Percentiles rank a stretch among this genome's conserved stretches.
These are phyloP conservation scores for Zoanthus gigantus DNA, from an alignment of 92 coral and sea anemone species.

Conservation along the genomic window DNA sequence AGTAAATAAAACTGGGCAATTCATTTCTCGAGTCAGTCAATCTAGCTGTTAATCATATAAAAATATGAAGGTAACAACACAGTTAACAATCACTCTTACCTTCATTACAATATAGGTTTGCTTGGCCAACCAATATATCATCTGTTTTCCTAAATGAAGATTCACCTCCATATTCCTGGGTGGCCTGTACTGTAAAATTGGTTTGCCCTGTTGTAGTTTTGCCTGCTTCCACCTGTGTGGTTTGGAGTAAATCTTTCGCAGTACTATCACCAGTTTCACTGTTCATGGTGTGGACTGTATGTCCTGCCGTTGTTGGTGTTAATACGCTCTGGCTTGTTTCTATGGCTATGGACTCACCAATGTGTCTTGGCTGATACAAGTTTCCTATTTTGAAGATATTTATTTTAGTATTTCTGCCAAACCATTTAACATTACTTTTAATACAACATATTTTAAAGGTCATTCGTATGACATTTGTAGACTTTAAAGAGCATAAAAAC, in stretches of 20 bases:
- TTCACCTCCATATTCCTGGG: neutral
- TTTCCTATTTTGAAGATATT: constrained; percentile 8
- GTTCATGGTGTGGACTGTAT: neutral
- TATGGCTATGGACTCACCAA: neutral
- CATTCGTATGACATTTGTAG: too few species aligned
- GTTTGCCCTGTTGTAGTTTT: neutral
- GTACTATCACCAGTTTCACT: neutral
- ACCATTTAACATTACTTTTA: neutral
- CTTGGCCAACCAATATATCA: neutral
- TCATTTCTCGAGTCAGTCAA: neutral
- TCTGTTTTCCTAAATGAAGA: neutral
- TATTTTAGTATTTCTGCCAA: constrained; percentile 1
- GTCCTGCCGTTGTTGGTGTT: neutral
- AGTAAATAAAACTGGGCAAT: neutral
- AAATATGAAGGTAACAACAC: neutral
- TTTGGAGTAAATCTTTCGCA: constrained; percentile 1
- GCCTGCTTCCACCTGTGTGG: constrained; percentile 16
- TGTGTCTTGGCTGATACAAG: constrained; percentile 12
- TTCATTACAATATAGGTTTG: neutral
- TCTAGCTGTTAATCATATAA: neutral
- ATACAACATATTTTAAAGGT: too few species aligned
- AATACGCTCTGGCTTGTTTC: neutral
- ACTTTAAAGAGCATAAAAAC: too few species aligned
- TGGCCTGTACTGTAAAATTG: neutral
- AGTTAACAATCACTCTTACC: neutral